Evolutionary conservation across 1,140 invertebrate species (phyloP).

Genomic region (Dryas iulia): DNA sequence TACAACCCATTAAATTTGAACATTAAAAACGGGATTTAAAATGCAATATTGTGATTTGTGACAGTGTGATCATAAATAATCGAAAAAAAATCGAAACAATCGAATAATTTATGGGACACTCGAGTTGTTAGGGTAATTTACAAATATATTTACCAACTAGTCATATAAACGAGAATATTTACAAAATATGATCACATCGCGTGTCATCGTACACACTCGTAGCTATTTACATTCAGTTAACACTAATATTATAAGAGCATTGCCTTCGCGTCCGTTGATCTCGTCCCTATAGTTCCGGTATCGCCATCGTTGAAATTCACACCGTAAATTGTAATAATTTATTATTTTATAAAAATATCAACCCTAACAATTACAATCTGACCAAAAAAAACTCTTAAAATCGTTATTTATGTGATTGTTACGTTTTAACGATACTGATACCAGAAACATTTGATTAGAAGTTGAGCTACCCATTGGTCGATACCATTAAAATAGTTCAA

Average conservation of each 20-base stretch:
- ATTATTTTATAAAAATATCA: background rate
- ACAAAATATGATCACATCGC: constrained; percentile 74
- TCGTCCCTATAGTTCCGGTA: background rate
- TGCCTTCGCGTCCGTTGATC: background rate
- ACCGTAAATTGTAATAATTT: background rate
- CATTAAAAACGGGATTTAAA: constrained; percentile 55
- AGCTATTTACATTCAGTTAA: constrained; percentile 80
- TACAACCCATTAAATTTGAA: constrained; percentile 66
- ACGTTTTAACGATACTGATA: constrained; percentile 69
- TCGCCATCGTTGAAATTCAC: background rate
- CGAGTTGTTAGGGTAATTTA: constrained; percentile 58
- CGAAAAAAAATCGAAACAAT: constrained; percentile 47
- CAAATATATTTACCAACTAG: constrained; percentile 55
- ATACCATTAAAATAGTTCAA: constrained; percentile 41
- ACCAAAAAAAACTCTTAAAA: background rate
- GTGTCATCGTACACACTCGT: constrained; percentile 68
- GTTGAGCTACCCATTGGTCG: constrained; percentile 72
- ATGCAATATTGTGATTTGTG: constrained; percentile 79
- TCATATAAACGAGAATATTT: constrained; percentile 79
- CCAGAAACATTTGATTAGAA: constrained; percentile 40
- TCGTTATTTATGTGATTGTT: constrained; percentile 4
- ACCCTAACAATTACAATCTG: background rate
- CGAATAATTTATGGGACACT: constrained; percentile 68
- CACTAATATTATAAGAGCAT: constrained; percentile 49
- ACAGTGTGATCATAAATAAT: constrained; percentile 70